These are phyloP conservation scores for Hyphantria cunea DNA, from an alignment of 1,140 invertebrate genomes.

Conservation along the genomic window DNA sequence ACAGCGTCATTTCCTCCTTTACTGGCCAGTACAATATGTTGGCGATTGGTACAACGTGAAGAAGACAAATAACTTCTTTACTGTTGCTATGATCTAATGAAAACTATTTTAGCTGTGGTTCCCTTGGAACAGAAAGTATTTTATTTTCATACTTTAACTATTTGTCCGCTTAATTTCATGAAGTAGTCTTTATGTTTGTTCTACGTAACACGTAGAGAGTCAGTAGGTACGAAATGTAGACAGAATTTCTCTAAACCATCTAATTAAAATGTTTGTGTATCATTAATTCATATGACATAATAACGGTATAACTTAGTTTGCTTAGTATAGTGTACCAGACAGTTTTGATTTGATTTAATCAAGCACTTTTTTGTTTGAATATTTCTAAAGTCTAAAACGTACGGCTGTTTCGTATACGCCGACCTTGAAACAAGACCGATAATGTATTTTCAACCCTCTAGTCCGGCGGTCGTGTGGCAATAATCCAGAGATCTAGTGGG, in stretches of 20 bases:
- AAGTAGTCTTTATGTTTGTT: not conserved
- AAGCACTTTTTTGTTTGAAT: no score
- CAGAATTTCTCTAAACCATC: no score
- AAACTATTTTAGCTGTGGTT: slow-evolving; percentile 11
- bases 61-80: slow-evolving; percentile 5
- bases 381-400: no score
- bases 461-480: slow-evolving; percentile 57
- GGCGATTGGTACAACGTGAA: not conserved
- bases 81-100: slow-evolving; percentile 13
- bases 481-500: slow-evolving; percentile 60
- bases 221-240: not conserved
- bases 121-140: slow-evolving; percentile 16
- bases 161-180: not conserved
- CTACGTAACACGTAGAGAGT: not conserved
- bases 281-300: no score
- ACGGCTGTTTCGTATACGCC: slow-evolving; percentile 33
- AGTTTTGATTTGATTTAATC: no score
- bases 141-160: not conserved
- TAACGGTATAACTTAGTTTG: no score
- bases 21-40: slow-evolving; percentile 1
- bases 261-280: no score
- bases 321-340: no score
- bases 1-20: slow-evolving; percentile 57
- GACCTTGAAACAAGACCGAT: slow-evolving; percentile 67
- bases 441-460: slow-evolving; percentile 75